A percentile compares a stretch with the other conserved stretches of the same genome.
These are phyloP conservation scores for Brachyrhaphis roseni DNA, from an alignment of 2,797 vertebrate genomes.

Conservation along the genomic window DNA sequence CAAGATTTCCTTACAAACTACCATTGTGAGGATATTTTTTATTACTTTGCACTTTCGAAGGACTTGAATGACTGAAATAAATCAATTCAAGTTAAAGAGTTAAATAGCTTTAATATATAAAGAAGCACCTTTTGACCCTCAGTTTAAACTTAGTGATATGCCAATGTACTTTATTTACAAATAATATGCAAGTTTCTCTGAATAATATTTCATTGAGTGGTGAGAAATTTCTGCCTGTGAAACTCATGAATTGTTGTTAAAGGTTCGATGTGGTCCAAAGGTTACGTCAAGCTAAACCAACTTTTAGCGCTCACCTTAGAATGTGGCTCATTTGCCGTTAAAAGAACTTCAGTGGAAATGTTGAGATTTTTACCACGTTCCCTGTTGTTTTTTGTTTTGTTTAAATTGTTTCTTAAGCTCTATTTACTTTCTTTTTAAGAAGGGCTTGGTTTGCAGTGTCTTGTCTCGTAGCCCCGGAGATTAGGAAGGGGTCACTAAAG, in stretches of 20 bases:
- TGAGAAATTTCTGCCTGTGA: constrained; percentile 38
- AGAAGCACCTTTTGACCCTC: neutral
- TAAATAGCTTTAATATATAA: constrained; percentile 1
- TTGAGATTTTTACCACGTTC: constrained; percentile 38
- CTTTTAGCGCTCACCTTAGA: constrained; percentile 21
- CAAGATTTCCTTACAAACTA: neutral
- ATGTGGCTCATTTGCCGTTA: constrained; percentile 21
- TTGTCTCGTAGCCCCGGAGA: constrained; percentile 60
- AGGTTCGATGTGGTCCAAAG: constrained; percentile 24
- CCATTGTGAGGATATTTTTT: neutral
- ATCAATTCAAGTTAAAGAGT: neutral
- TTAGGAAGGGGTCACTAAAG: constrained; percentile 60
- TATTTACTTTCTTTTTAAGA: constrained; percentile 26
- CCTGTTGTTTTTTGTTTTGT: constrained; percentile 28
- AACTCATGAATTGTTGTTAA: constrained; percentile 9
- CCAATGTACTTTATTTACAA: neutral
- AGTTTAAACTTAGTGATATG: neutral
- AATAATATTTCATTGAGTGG: constrained; percentile 43
- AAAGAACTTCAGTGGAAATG: constrained; percentile 21
- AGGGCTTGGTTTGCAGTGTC: constrained; percentile 67
- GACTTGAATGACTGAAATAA: neutral
- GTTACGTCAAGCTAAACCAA: constrained; percentile 24
- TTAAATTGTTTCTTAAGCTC: neutral
- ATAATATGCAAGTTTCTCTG: neutral
- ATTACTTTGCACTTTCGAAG: neutral